phyloP scores from a whole-genome alignment of 2,797 vertebrate species.

The Microctenopoma lineatum region DNA sequence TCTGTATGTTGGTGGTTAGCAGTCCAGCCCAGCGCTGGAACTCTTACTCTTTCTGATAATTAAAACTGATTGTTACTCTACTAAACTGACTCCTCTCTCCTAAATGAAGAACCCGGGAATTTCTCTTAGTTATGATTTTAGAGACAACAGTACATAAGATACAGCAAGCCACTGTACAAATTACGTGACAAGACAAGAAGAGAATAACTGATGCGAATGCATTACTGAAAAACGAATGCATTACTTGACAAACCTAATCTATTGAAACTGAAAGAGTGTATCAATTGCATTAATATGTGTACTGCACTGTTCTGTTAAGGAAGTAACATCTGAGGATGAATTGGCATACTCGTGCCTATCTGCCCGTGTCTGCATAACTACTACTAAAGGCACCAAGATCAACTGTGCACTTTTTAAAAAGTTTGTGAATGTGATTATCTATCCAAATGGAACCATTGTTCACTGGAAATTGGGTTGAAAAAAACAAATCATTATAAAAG shows the following conservation, averaged over 20 bases:
- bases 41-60: too few relatives aligned
- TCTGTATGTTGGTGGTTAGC: too few relatives aligned
- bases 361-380: conserved; percentile 60
- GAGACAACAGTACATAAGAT: conserved; percentile 24
- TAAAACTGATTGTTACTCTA: too few relatives aligned
- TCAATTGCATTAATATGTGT: conserved; percentile 41
- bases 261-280: conserved; percentile 49
- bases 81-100: too few relatives aligned
- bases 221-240: conserved; percentile 43
- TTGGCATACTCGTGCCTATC: conserved; percentile 30
- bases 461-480: conserved; percentile 59
- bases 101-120: too few relatives aligned
- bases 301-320: conserved; percentile 18
- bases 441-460: conserved; percentile 51
- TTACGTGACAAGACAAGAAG: conserved; percentile 20
- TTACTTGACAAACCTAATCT: conserved; percentile 44
- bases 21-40: too few relatives aligned
- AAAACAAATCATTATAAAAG: conserved; percentile 69
- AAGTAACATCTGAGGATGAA: conserved; percentile 25
- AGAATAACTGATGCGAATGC: conserved; percentile 29
- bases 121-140: too few relatives aligned
- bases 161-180: conserved; percentile 24
- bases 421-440: conserved; percentile 37
- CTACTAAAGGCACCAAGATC: conserved; percentile 23
- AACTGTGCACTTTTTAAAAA: conserved; percentile 8